Evolutionary conservation across 2,888 invertebrate genomes (phyloP), one percentile per base, ranked within the genome.

Genomic region (Thera britannica): DNA sequence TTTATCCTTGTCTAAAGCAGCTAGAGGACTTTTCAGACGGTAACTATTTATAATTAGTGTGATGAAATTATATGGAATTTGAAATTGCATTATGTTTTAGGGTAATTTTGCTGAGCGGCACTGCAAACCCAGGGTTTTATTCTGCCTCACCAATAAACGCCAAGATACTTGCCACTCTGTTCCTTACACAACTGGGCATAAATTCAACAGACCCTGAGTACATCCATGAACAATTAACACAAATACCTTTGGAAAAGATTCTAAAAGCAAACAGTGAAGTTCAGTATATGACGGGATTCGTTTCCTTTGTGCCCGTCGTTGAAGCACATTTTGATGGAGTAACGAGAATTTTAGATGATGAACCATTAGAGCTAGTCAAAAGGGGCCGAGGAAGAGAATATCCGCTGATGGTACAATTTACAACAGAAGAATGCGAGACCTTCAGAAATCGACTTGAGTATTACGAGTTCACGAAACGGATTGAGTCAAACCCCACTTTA

Each of bases 221-320:
- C 48, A 51, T 51, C 51, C 51, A 51, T n/a, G 3, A 51, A 23
- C 51, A 51, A 51, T 12, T 51, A 2, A 23, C 23, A 2, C 51
- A 51, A 23, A 51, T 51, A 5, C 23, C 51, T 12, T 23, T 51
- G 12, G 7, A 5, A 51, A 51, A 5, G 2, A 51, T 51, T 23
- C 5, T 51, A 1, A 12, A 51, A 2, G 51, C 51, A 7, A 51
- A 51, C 51, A 51, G 12, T 5, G 51, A 23, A 23, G 12, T 51
- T 23, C 51, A 51, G 7, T 23, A 51, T 23, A 51, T 23, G 51
- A 51, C 23, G 4, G 51, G 51, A 6, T 23, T 51, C 4, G 48
- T 48, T 48, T 48, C 48, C 48, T 48, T 48, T n/a, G 48, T 48
- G 48, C 48, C 48, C 48, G 48, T 48, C n/a, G n/a, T 48, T n/a